Conservation (phyloP, 1,140 invertebrate genomes). For the Orchesella cincta region DNA sequence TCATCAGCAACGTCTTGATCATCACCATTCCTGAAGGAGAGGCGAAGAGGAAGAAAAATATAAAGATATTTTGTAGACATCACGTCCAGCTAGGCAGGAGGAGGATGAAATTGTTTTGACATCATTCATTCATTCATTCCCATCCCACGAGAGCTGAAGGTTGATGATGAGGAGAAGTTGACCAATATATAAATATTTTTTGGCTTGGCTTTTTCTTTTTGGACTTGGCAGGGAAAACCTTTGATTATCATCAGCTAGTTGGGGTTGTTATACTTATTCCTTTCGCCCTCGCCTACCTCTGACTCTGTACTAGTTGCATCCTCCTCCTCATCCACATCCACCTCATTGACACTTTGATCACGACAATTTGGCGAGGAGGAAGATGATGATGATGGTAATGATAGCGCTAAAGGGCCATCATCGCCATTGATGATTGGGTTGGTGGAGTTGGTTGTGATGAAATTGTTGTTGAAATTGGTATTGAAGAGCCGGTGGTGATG, state of each 20-base stretch:
- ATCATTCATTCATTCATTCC: neutral
- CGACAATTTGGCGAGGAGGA: no score
- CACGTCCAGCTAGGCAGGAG: neutral
- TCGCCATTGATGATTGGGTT: neutral
- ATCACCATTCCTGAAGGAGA: neutral
- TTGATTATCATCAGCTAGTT: no score
- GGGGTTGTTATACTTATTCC: neutral
- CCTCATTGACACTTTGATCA: conserved; percentile 17
- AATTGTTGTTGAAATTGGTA: neutral
- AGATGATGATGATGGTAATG: neutral
- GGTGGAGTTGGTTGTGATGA: neutral
- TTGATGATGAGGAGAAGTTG: no score
- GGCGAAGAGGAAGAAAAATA: neutral
- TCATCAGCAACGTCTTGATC: conserved; percentile 8
- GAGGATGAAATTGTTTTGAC: neutral
- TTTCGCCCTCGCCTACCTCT: conserved; percentile 20
- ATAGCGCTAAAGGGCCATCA: neutral
- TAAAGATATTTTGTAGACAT: neutral
- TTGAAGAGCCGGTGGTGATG: neutral
- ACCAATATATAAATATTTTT: no score
- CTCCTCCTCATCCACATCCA: conserved; percentile 20
- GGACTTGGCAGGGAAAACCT: no score
- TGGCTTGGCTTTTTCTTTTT: no score
- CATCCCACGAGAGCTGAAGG: no score
- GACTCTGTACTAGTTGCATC: conserved; percentile 23